Percentiles rank a stretch among this genome's conserved stretches.
These are phyloP conservation scores for Gila orcuttii DNA, from an alignment of 2,113 vertebrate species.

Conservation along the genomic window DNA sequence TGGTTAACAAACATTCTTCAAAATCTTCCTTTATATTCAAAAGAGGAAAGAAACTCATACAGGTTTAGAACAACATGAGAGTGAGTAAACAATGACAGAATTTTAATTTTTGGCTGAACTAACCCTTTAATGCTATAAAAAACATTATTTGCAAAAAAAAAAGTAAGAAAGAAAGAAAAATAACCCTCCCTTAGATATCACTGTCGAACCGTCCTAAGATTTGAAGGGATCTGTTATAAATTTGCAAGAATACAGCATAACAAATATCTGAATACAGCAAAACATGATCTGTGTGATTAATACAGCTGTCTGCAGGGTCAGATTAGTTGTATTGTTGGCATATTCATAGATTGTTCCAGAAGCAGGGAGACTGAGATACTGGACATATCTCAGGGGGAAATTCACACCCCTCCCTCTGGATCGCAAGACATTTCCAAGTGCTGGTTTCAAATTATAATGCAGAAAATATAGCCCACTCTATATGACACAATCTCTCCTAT, in stretches of 20 bases:
- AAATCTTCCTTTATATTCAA: too few species aligned
- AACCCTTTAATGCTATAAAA: too few species aligned
- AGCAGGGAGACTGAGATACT: constrained; percentile 16
- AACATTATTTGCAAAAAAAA: too few species aligned
- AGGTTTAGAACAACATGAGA: too few species aligned
- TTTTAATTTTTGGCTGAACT: too few species aligned
- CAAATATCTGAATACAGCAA: background rate
- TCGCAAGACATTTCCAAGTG: background rate
- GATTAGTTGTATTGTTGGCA: too few species aligned
- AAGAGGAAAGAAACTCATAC: too few species aligned
- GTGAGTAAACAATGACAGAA: too few species aligned
- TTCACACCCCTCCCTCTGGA: background rate
- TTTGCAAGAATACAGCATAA: too few species aligned
- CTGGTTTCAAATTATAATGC: background rate
- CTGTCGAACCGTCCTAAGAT: background rate
- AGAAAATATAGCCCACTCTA: background rate
- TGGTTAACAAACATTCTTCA: too few species aligned
- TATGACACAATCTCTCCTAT: background rate
- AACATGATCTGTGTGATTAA: constrained; percentile 13
- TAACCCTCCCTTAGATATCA: background rate
- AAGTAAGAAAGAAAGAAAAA: too few species aligned
- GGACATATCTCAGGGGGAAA: constrained; percentile 34
- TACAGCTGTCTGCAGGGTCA: background rate
- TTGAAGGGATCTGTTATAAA: background rate
- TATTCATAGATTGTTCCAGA: constrained; percentile 40